A percentile compares a stretch with the other conserved stretches of the same genome.
Conservation (phyloP, 2,797 vertebrate genomes). For the Diplodus puntazzo region DNA sequence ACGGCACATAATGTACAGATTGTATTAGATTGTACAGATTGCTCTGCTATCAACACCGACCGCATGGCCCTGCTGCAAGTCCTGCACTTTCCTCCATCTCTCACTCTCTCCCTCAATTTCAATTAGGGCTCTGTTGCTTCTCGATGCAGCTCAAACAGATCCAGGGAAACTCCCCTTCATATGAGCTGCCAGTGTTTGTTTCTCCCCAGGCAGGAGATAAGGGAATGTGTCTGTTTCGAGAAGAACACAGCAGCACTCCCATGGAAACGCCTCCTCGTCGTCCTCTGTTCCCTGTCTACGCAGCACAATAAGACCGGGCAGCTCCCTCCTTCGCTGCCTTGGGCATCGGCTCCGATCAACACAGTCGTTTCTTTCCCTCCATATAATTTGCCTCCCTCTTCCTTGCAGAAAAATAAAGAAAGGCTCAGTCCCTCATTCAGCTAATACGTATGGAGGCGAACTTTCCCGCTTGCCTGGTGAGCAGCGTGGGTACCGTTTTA, state of each 20-base stretch:
- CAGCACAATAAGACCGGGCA: constrained; percentile 51
- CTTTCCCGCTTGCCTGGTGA: constrained; percentile 23
- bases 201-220: constrained; percentile 78
- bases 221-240: constrained; percentile 68
- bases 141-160: constrained; percentile 67
- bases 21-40: constrained; percentile 24
- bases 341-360: constrained; percentile 51
- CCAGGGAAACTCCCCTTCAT: constrained; percentile 75
- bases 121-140: constrained; percentile 73
- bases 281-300: constrained; percentile 48
- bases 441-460: constrained; percentile 17
- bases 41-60: constrained; percentile 48
- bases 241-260: constrained; percentile 72
- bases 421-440: constrained; percentile 16
- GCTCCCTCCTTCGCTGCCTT: constrained; percentile 41
- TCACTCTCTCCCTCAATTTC: constrained; percentile 55
- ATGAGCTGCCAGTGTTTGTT: constrained; percentile 80
- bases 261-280: constrained; percentile 73
- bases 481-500: constrained; percentile 19
- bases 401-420: constrained; percentile 14
- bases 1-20: constrained; percentile 28
- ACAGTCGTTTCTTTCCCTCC: constrained; percentile 34
- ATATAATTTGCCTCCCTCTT: constrained; percentile 7
- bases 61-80: constrained; percentile 31
- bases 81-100: constrained; percentile 42